Percentiles rank a stretch among this genome's conserved stretches.
phyloP scores from a whole-genome alignment of 2,797 vertebrate genomes.

The Chaenodraco wilsoni region DNA sequence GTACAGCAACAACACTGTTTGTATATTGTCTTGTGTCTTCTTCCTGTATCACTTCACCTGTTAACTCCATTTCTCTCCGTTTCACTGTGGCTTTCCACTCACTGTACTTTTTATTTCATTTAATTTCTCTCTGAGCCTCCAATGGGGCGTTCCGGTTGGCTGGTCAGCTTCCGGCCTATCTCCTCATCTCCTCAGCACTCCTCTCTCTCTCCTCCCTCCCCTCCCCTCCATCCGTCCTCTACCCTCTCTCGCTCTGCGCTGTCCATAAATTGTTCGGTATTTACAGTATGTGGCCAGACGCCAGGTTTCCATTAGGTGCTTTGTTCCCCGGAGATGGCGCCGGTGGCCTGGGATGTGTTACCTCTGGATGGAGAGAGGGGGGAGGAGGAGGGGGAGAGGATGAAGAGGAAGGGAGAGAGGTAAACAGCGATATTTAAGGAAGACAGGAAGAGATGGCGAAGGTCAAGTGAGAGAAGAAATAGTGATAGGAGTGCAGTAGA shows the following conservation, averaged over 20 bases:
- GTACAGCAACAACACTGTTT: neutral
- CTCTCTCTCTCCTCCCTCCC: constrained; percentile 5
- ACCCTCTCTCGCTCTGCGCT: constrained; percentile 43
- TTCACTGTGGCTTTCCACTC: constrained; percentile 40
- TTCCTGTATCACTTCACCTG: constrained; percentile 8
- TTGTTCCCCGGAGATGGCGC: constrained; percentile 75
- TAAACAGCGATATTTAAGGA: constrained; percentile 18
- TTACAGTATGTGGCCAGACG: constrained; percentile 78
- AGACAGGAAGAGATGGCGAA: constrained; percentile 27
- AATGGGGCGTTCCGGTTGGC: constrained; percentile 29
- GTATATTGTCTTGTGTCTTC: neutral
- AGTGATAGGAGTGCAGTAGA: constrained; percentile 2
- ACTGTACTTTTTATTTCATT: constrained; percentile 40
- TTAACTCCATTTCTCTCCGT: constrained; percentile 19
- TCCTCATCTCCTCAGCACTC: constrained; percentile 43
- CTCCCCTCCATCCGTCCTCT: constrained; percentile 34
- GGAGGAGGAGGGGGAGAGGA: constrained; percentile 4
- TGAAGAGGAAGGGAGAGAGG: constrained; percentile 32
- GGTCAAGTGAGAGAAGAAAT: constrained; percentile 39
- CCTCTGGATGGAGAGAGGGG: constrained; percentile 57
- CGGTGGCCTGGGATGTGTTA: constrained; percentile 80
- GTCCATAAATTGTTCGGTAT: constrained; percentile 79
- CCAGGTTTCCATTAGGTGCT: constrained; percentile 82
- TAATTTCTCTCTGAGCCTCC: constrained; percentile 2
- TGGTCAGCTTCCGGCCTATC: constrained; percentile 38